Percentiles rank a stretch among this genome's conserved stretches.
phyloP scores from a whole-genome alignment of 2,797 vertebrate species.

The Florisuga fusca region DNA sequence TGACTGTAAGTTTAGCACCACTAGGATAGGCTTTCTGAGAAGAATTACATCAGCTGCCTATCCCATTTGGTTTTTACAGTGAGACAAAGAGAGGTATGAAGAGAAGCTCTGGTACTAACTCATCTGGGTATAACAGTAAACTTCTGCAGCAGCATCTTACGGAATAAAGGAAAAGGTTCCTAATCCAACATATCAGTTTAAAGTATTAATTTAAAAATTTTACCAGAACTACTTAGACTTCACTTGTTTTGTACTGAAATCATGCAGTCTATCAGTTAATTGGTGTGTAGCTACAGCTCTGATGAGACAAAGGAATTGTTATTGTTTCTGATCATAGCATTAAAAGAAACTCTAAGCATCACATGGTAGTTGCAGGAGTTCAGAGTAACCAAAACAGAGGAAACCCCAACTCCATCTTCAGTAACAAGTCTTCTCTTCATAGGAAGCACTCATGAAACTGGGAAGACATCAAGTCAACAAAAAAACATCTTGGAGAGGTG shows the following conservation, averaged over 20 bases:
- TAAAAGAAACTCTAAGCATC: background rate
- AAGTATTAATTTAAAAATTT: background rate
- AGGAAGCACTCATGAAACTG: background rate
- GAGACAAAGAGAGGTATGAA: background rate
- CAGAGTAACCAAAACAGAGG: background rate
- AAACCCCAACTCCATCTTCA: background rate
- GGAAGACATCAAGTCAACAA: background rate
- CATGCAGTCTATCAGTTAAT: background rate
- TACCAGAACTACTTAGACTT: background rate
- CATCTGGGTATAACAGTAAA: background rate
- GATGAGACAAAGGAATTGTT: background rate
- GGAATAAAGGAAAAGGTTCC: background rate
- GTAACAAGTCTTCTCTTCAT: background rate
- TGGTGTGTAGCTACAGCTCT: background rate
- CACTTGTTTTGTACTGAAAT: background rate
- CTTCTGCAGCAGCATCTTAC: accelerated
- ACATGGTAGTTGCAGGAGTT: background rate
- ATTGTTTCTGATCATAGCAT: background rate
- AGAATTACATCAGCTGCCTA: background rate
- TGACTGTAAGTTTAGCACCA: background rate
- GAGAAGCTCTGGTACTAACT: background rate
- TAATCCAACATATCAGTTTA: background rate
- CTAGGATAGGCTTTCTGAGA: background rate
- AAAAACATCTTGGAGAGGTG: background rate
- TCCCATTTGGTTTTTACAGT: background rate